These are phyloP conservation scores for Dascyllus trimaculatus DNA, from an alignment of 2,113 vertebrate genomes.

Conservation along the genomic window DNA sequence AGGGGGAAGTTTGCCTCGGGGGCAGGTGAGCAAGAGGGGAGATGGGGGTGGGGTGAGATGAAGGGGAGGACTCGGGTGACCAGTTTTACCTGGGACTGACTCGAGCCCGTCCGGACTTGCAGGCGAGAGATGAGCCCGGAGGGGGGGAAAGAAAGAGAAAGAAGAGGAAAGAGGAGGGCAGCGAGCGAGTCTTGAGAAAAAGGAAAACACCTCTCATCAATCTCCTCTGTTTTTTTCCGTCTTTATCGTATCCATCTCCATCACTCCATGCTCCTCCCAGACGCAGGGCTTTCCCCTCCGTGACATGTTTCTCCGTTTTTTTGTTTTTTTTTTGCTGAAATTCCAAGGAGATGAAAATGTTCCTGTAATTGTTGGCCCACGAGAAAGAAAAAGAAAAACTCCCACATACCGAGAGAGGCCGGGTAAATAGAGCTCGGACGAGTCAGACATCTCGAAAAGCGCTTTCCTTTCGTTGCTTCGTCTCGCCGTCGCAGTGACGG, in stretches of 20 bases:
- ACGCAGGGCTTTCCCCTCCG: neutral
- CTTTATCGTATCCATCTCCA: slow-evolving; percentile 62
- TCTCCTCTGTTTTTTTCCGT: slow-evolving; percentile 8
- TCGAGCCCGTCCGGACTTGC: slow-evolving; percentile 77
- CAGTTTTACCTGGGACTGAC: slow-evolving; percentile 80
- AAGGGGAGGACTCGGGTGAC: slow-evolving; percentile 79
- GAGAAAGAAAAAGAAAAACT: slow-evolving; percentile 69
- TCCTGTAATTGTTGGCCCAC: slow-evolving; percentile 71
- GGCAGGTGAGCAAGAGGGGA: slow-evolving; percentile 79
- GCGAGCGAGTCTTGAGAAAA: slow-evolving; percentile 36
- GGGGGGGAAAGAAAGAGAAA: slow-evolving; percentile 48
- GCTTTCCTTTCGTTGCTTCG: slow-evolving; percentile 24
- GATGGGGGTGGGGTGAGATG: slow-evolving; percentile 65
- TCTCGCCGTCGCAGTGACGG: slow-evolving; percentile 3
- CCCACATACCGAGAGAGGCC: slow-evolving; percentile 69
- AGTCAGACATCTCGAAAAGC: slow-evolving; percentile 53
- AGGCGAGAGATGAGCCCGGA: slow-evolving; percentile 53
- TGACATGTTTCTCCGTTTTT: slow-evolving; percentile 1
- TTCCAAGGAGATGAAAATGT: slow-evolving; percentile 76
- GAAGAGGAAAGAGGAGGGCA: slow-evolving; percentile 40
- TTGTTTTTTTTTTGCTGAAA: slow-evolving; percentile 28
- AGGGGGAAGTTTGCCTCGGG: slow-evolving; percentile 62
- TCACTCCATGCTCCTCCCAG: slow-evolving; percentile 37
- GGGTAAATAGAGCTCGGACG: slow-evolving; percentile 72
- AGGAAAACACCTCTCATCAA: slow-evolving; percentile 55